These are phyloP conservation scores for Echiichthys vipera DNA, from an alignment of 2,797 vertebrate genomes.

Conservation along the genomic window DNA sequence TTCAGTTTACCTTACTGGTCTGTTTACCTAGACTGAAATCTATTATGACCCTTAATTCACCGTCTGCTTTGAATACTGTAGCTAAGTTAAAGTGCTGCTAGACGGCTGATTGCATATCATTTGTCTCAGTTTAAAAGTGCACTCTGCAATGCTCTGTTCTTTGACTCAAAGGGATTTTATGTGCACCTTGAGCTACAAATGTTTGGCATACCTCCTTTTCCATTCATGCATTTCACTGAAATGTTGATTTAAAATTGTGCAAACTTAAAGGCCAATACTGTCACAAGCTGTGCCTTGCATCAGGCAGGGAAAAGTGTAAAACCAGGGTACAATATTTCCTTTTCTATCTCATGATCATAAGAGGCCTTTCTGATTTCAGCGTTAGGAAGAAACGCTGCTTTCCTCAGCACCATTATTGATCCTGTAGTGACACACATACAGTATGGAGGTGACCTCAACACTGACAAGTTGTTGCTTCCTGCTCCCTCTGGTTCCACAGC, in stretches of 20 bases:
- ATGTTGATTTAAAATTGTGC: slow-evolving; percentile 50
- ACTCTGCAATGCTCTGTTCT: slow-evolving; percentile 16
- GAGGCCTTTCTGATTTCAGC: neutral
- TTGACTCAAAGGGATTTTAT: slow-evolving; percentile 26
- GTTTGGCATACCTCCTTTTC: slow-evolving; percentile 22
- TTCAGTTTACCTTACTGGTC: slow-evolving; percentile 41
- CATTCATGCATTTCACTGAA: slow-evolving; percentile 57
- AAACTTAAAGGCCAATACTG: slow-evolving; percentile 18
- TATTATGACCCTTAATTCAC: neutral
- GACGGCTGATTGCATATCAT: slow-evolving; percentile 32
- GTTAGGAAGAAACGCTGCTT: neutral
- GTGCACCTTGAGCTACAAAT: slow-evolving; percentile 46
- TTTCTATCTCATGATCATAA: slow-evolving; percentile 4
- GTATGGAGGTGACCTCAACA: slow-evolving; percentile 61
- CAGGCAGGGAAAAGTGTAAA: slow-evolving; percentile 14
- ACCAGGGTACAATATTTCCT: slow-evolving; percentile 4
- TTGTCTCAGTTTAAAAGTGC: slow-evolving; percentile 37
- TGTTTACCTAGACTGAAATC: slow-evolving; percentile 2
- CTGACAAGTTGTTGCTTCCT: slow-evolving; percentile 59
- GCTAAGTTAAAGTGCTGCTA: slow-evolving; percentile 13
- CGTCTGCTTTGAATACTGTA: slow-evolving; percentile 9
- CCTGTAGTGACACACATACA: slow-evolving; percentile 1
- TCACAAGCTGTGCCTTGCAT: slow-evolving; percentile 12
- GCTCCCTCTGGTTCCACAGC: slow-evolving; percentile 70
- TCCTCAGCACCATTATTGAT: slow-evolving; percentile 16